Conservation (phyloP, 2,888 invertebrate genomes). For the Aleiodes alternator region DNA sequence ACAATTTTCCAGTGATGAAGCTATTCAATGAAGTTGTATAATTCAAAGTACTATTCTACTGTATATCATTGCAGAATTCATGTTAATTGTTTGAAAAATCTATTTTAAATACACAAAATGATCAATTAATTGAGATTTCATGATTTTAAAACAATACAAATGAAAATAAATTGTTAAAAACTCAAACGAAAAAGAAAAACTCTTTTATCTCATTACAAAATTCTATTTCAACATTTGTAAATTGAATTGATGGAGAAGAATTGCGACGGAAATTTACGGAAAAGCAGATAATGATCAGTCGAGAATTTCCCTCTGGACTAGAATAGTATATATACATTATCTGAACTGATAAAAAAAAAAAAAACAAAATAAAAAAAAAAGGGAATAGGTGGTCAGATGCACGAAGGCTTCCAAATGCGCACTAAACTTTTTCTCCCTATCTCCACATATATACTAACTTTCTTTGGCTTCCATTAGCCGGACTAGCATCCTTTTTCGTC, state of each 20-base stretch:
- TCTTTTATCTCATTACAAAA: no score
- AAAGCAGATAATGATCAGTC: background rate
- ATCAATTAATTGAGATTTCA: no score
- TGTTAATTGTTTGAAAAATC: no score
- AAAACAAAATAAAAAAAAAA: background rate
- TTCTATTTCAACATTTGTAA: no score
- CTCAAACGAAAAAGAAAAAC: no score
- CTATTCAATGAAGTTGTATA: constrained; percentile 5
- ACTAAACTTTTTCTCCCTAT: constrained; percentile 11
- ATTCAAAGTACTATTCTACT: background rate
- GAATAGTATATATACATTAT: background rate
- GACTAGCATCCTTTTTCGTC: constrained; percentile 20
- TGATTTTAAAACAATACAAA: no score
- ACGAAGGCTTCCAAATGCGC: background rate
- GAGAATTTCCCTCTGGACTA: background rate
- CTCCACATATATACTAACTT: constrained; percentile 4
- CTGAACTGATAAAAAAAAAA: background rate
- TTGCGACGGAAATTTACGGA: no score
- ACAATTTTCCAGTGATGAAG: constrained; percentile 13
- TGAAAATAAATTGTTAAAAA: no score
- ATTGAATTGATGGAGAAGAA: no score
- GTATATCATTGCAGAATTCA: no score
- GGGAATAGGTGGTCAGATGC: constrained; percentile 15
- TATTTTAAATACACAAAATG: no score
- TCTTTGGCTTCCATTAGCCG: constrained; percentile 67